Evolutionary conservation across 2,113 vertebrate genomes (phyloP), one percentile per base, ranked within the genome.

Genomic region (Mugil cephalus): DNA sequence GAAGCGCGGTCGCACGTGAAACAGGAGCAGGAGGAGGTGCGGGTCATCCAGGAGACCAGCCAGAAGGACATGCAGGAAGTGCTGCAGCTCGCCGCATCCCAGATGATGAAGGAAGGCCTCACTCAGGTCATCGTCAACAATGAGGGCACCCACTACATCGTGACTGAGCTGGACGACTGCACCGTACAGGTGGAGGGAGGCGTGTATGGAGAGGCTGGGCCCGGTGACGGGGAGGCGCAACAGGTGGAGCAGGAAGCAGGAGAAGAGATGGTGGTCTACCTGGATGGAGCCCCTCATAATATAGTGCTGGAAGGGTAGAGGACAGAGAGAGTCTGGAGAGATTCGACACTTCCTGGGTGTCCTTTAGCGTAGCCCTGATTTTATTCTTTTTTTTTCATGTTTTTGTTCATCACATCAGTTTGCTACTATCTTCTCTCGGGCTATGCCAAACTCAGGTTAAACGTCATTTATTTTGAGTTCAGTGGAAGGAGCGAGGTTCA

Each of bases 71-170:
- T 98, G 50, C 96, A 97, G 77, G 97, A 97, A 48, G 96, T 99
- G 17, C 92, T 99, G 21, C 96, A 99, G 93, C 95, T 99, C 3
- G 95, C 98, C 0, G 96, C 97, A 0, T 92, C 96, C 59, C 96
- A 97, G 74, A 94, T 97, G 90, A 95, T 97, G 88, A 96, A 96
- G 83, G 96, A 99, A 50, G 96, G 97, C 1, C 92, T 99, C 50
- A 96, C 96, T 11, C 98, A 97, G 89, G 95, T 99, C 75, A 96
- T 99, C 14, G 93, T 99, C 80, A 98, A 97, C 17, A 94, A 97
- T 19, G 96, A 98, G 74, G 98, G 97, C 6, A 99, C 97, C 0
- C 97, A 99, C 89, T 99, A 98, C 88, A 98, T 99, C 0, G 97
- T 99, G 56, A 98, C 98, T 0, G 96, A 97, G 88, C 89, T 99